phyloP scores from a whole-genome alignment of 2,888 invertebrate genomes.

The Thera obeliscata region DNA sequence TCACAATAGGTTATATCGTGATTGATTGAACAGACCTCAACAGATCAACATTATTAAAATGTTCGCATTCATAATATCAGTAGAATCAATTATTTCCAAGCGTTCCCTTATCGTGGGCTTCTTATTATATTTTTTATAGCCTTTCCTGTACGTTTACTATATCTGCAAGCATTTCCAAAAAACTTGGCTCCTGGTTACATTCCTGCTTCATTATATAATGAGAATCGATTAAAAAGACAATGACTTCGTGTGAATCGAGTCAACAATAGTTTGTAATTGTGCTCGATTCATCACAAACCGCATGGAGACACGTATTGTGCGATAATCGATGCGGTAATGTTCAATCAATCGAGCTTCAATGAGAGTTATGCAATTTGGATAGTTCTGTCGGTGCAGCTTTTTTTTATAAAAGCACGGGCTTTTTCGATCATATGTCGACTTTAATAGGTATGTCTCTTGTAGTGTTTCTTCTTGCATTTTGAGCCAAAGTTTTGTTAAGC shows the following conservation, averaged over 20 bases:
- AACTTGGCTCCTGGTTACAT: slow-evolving; percentile 10
- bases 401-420: background rate
- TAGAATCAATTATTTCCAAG: background rate
- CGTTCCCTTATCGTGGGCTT: background rate
- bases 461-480: too few species aligned
- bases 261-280: slow-evolving; percentile 47
- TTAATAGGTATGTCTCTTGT: too few species aligned
- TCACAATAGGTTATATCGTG: too few species aligned
- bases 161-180: background rate
- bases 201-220: slow-evolving; percentile 44
- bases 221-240: slow-evolving; percentile 53
- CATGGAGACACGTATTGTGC: slow-evolving; percentile 46
- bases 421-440: background rate
- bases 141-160: background rate
- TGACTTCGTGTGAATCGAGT: slow-evolving; percentile 52
- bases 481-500: too few species aligned
- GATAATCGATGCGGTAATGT: slow-evolving; percentile 44
- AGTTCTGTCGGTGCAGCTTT: background rate
- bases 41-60: too few species aligned
- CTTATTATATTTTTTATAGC: background rate
- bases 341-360: slow-evolving; percentile 26
- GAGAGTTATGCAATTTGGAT: slow-evolving; percentile 22
- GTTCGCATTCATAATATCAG: too few species aligned
- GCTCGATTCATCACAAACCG: slow-evolving; percentile 39
- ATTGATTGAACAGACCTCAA: too few species aligned